Evolutionary conservation across 2,888 invertebrate species (phyloP), one percentile per base, ranked within the genome.

Genomic region (Eupithecia pulchellata): DNA sequence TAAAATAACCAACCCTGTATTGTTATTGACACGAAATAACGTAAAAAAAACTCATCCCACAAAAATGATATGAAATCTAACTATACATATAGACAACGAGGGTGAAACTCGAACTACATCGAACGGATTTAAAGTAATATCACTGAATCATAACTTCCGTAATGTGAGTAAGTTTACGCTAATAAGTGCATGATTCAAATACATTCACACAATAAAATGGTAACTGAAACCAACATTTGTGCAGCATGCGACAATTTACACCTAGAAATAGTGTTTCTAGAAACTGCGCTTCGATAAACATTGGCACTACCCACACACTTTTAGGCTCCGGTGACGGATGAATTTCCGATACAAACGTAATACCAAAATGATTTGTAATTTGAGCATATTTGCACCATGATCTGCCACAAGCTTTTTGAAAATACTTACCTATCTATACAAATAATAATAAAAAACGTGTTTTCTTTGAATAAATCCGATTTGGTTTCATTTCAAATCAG

Each of bases 141-240:
- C 91, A 91, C 92, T 89, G 89, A 78, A 84, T 75, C 81, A 30
- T 58, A 55, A 72, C 69, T 69, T 66, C 68, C 14, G 34, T 64
- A 60, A 55, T 64, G 72, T 69, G 68, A 72, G 69, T 69, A 66
- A 25, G 27, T 65, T 63, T 58, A 72, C 68, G 58, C 64, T 72
- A 69, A 66, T 79, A 84, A 75, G 80, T 84, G 83, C 82, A 80
- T 79, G 72, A 77, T 81, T 78, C 81, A 74, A 81, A 81, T 82
- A 84, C 79, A 84, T 79, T 79, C 81, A 80, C 76, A 79, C 66
- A 79, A 81, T 82, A 85, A 47, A 86, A 87, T 91, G 92, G 92
- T 92, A 92, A 92, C 92, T 90, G 83, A 84, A 78, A 78, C 34
- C 73, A 79, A 74, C 77, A 77, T 83, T 88, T 85, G 86, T 86